Conservation (phyloP, 2,113 vertebrate genomes). For the Megaleporinus macrocephalus region DNA sequence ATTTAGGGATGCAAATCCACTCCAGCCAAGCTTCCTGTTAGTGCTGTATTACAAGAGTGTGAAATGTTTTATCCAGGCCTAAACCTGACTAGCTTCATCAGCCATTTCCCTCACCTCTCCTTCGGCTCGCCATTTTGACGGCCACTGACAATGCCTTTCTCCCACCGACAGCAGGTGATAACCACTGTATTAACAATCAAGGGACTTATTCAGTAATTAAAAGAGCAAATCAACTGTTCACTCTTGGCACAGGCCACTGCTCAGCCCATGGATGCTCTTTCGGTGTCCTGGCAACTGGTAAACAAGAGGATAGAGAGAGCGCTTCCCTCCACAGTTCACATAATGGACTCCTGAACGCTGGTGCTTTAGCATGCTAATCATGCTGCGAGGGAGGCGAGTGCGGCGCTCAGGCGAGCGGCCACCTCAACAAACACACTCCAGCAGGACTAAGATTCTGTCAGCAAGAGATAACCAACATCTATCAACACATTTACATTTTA, state of each 20-base stretch:
- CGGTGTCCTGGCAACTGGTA: conserved; percentile 63
- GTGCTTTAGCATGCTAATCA: conserved; percentile 76
- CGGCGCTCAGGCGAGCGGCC: neutral
- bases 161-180: conserved; percentile 45
- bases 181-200: conserved; percentile 46
- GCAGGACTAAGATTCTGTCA: conserved; percentile 22
- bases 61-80: neutral
- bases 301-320: conserved; percentile 56
- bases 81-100: neutral
- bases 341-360: conserved; percentile 64
- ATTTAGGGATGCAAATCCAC: neutral
- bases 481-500: conserved; percentile 34
- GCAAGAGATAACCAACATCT: conserved; percentile 36
- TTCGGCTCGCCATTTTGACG: conserved; percentile 13
- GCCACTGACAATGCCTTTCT: neutral
- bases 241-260: conserved; percentile 58
- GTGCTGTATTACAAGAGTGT: neutral
- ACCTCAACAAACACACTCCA: conserved; percentile 43
- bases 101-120: conserved; percentile 1
- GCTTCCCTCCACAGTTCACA: conserved; percentile 66
- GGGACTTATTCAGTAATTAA: conserved; percentile 51
- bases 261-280: conserved; percentile 55
- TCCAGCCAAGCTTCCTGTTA: neutral
- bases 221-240: conserved; percentile 60
- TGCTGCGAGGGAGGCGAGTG: conserved; percentile 55